These are phyloP conservation scores for Dryocosmus kuriphilus DNA, from an alignment of 2,888 invertebrate genomes.

Conservation along the genomic window DNA sequence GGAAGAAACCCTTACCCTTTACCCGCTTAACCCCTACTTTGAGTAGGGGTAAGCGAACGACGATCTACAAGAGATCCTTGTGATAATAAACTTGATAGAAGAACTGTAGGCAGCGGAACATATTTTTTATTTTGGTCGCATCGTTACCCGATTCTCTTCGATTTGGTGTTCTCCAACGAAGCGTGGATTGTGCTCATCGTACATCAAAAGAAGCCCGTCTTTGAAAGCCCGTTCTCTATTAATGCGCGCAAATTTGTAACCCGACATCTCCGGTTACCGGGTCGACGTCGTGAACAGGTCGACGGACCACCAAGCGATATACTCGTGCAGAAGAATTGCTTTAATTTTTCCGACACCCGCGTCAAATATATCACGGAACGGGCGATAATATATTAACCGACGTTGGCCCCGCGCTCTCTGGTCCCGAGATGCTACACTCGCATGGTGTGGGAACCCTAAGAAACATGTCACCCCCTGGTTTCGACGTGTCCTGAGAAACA, in stretches of 20 bases:
- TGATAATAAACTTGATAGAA: not conserved
- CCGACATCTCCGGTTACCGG: slow-evolving; percentile 75
- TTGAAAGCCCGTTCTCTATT: slow-evolving; percentile 66
- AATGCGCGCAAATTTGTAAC: slow-evolving; percentile 76
- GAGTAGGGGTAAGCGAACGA: not conserved
- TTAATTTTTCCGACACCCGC: slow-evolving; percentile 75
- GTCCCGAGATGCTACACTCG: not conserved
- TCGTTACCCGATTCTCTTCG: slow-evolving; percentile 12
- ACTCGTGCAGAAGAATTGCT: slow-evolving; percentile 70
- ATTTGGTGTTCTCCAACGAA: slow-evolving; percentile 23
- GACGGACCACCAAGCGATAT: slow-evolving; percentile 70
- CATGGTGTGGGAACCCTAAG: slow-evolving; percentile 10
- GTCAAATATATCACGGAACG: slow-evolving; percentile 72
- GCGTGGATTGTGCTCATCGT: slow-evolving; percentile 18
- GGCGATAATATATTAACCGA: slow-evolving; percentile 70
- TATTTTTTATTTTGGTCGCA: slow-evolving; percentile 26
- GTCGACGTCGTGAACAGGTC: slow-evolving; percentile 54
- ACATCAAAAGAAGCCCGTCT: slow-evolving; percentile 53
- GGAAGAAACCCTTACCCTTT: no score
- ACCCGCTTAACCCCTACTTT: no score
- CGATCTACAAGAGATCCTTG: not conserved
- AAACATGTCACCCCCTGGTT: slow-evolving; percentile 25
- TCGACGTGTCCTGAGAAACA: not conserved
- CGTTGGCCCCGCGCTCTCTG: slow-evolving; percentile 37
- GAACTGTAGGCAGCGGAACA: slow-evolving; percentile 11